A percentile compares a stretch with the other conserved stretches of the same genome.
Evolutionary conservation across 2,797 vertebrate species (phyloP).

Genomic region (Leptoclinus maculatus): DNA sequence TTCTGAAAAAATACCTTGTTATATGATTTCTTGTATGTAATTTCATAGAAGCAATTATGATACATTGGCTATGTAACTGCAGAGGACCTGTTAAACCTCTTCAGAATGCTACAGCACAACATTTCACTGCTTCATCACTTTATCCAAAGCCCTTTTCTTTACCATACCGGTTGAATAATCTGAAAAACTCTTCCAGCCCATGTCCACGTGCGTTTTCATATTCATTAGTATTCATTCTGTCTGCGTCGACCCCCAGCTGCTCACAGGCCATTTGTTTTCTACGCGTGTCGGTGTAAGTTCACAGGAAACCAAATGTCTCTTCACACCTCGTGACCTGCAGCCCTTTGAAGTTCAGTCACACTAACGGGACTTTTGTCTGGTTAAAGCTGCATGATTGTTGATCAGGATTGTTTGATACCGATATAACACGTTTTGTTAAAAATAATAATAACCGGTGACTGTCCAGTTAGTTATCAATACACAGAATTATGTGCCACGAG

Average conservation of each 20-base stretch:
- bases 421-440: not conserved
- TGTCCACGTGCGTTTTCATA: constrained; percentile 16
- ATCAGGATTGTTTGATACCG: not conserved
- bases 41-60: not conserved
- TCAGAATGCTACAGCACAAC: not conserved
- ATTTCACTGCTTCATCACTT: too few species aligned
- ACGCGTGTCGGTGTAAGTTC: constrained; percentile 40
- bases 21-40: not conserved
- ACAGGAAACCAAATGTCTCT: constrained; percentile 44
- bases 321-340: not conserved
- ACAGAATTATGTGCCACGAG: not conserved
- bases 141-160: not conserved
- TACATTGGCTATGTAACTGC: not conserved
- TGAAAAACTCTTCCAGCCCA: not conserved
- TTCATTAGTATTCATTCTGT: constrained; percentile 5
- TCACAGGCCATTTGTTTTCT: constrained; percentile 19
- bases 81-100: not conserved
- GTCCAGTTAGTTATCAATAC: not conserved
- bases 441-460: not conserved
- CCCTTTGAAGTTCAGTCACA: constrained; percentile 34
- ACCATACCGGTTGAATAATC: not conserved
- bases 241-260: not conserved
- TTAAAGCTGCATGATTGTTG: not conserved
- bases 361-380: not conserved
- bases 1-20: not conserved